Base-by-base conservation (phyloP, 2,797 vertebrate species). In the Kryptopterus vitreolus region DNA sequence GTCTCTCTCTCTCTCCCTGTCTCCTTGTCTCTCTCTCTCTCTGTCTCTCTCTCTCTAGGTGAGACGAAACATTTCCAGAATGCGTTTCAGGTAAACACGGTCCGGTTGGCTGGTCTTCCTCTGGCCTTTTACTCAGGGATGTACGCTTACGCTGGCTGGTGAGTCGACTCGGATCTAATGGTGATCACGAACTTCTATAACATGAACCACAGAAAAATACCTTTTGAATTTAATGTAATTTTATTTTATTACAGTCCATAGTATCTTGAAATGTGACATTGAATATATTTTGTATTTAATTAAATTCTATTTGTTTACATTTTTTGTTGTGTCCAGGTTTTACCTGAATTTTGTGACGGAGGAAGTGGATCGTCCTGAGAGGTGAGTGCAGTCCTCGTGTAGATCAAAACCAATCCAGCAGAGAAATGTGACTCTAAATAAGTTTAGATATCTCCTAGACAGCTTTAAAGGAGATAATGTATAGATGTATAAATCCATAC, bases 141-240 rank as follows among this genome's bases (percentile, higher is more conserved):
- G 97, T 99, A 98, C 71, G 97, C 97, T 18, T 98, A 98, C 16
- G 94, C 97, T 66, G 97, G 97, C 81, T 99, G 97, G 97, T 96
- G 92, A 93, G 95, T 50, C 33, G 38, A n/a, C 16, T 61, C 70
- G 4, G 8, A 52, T 48, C 35, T 63, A n/a, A 43, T 3, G 8
- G 38, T 6, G 10, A 43, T 10, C 38, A 43, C 38, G 0, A 43
- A 10, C 38, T 43, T 43, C 38, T 43, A 43, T 43, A 43, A 43
- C 11, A 43, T 13, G 15, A 29, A 10, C 43, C 48, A 29, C 38
- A 16, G 13, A 46, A 46, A 48, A 68, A 38, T 4, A 26, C 2
- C 0, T 69, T 31, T 1, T 55, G 5, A 59, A 31, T 9, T 77
- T 46, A n/a, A n/a, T n/a, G n/a, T n/a, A n/a, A n/a, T n/a, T n/a